Conservation (phyloP, 2,113 vertebrate species). For the Chascanopsetta lugubris region DNA sequence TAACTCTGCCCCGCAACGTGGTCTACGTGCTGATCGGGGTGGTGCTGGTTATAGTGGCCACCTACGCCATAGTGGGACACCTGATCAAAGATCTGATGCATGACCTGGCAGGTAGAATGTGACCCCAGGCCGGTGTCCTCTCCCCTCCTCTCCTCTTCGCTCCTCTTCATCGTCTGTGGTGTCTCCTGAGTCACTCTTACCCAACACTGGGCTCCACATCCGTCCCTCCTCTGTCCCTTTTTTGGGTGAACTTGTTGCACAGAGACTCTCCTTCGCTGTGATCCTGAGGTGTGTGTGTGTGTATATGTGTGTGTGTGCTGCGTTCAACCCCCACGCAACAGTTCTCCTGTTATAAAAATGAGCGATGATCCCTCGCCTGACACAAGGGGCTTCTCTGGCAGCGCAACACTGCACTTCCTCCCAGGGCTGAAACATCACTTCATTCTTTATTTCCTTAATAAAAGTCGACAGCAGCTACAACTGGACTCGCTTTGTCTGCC, state of each 20-base stretch:
- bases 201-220: background rate
- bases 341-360: background rate
- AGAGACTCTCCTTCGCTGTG: conserved; percentile 19
- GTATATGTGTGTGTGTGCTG: no score
- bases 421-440: background rate
- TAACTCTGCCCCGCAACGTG: conserved; percentile 60
- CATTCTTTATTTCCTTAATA: background rate
- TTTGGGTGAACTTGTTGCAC: conserved; percentile 14
- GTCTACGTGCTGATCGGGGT: conserved; percentile 79
- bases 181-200: conserved; percentile 7
- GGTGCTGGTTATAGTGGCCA: conserved; percentile 82
- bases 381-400: no score
- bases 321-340: conserved; percentile 4
- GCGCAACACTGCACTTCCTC: no score
- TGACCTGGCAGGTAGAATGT: conserved; percentile 85
- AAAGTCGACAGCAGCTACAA: background rate
- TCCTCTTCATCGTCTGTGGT: conserved; percentile 16
- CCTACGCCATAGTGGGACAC: conserved; percentile 91
- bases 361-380: no score
- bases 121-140: conserved; percentile 51
- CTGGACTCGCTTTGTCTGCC: background rate
- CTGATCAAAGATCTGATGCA: conserved; percentile 91
- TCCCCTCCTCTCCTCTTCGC: conserved; percentile 1
- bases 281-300: conserved; percentile 30
- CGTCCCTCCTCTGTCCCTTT: background rate